Evolutionary conservation across 2,888 invertebrate species (phyloP), one percentile per base, ranked within the genome.

Genomic region (Lasius fuliginosus): DNA sequence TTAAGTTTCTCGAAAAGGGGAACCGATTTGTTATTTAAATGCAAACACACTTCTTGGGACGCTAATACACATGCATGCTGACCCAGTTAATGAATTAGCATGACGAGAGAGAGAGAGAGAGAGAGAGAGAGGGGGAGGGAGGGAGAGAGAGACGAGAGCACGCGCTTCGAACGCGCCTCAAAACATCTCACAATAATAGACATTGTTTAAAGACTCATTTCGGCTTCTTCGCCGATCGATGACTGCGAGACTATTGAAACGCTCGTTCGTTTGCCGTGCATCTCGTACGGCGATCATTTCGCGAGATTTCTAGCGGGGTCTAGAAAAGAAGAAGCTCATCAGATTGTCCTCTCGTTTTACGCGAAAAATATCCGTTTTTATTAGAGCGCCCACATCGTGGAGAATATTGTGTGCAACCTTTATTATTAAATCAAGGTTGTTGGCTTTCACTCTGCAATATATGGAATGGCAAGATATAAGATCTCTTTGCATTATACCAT

Each of bases 361-460:
- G 33, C 64, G 75, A 71, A 56, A 67, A 79, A 81, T 62, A 46
- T 67, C 71, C 62, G 73, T 87, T 87, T 83, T 83, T 84, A 83
- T 83, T 62, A 60, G 73, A 82, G 76, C 79, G 81, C 42, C 75
- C 81, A 77, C 56, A 30, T 53, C n/a, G 23, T 15, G 83, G 86
- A 27, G 67, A 53, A 56, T 56, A 46, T 36, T 87, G 89, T 87
- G 89, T 83, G 89, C 91, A 93, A 93, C 92, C 92, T 93, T 93
- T 93, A 93, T 93, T 93, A 93, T 93, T 92, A 92, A 93, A 93
- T 93, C 93, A 93, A 93, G 93, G 93, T 92, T 93, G 93, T 90
- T 90, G 90, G 92, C 92, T 93, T 93, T 93, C 93, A 92, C 92
- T 91, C 87, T 77, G 69, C 60, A 36, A 60, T 53, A 53, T 53